Evolutionary conservation across 2,113 vertebrate species (phyloP).

Genomic region (Dromiciops gliroides): DNA sequence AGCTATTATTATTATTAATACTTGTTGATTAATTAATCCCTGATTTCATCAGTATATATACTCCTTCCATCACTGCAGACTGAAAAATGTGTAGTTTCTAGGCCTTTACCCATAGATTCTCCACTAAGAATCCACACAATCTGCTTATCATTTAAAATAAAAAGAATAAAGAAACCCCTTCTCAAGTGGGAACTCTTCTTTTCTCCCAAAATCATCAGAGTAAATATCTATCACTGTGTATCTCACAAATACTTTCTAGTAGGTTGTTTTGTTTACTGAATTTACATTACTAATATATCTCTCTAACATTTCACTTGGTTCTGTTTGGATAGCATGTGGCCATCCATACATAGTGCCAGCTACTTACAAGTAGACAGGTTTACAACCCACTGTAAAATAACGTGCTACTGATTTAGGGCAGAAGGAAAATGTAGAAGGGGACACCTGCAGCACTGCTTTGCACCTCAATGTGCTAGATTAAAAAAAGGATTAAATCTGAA

Average conservation of each 20-base stretch:
- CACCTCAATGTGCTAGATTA: background rate
- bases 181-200: background rate
- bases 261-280: background rate
- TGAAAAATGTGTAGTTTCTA: background rate
- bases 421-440: background rate
- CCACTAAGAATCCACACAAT: background rate
- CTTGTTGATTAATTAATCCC: background rate
- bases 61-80: background rate
- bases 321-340: background rate
- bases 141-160: background rate
- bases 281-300: background rate
- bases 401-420: background rate
- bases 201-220: background rate
- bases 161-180: background rate
- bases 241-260: background rate
- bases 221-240: background rate
- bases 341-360: background rate
- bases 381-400: background rate
- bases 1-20: background rate
- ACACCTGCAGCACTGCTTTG: background rate
- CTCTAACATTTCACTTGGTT: background rate
- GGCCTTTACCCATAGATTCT: background rate
- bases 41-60: background rate
- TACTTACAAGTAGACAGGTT: background rate
- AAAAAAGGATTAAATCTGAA: background rate